Evolutionary conservation across 2,888 invertebrate genomes (phyloP).

Genomic region (Cephus pulcher): DNA sequence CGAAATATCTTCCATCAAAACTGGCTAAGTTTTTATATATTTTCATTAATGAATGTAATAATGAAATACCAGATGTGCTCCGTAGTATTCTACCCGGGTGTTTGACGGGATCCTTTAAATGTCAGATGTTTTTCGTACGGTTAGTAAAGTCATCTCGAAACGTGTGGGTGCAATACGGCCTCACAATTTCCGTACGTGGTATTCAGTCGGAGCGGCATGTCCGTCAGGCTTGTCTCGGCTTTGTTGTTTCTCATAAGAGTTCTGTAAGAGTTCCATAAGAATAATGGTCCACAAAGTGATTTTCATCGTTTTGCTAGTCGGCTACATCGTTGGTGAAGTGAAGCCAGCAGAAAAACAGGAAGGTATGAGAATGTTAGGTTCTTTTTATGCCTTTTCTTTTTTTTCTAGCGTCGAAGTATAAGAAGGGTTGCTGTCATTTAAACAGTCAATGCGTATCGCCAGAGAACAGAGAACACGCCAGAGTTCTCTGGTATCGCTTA

Average conservation of each 20-base stretch:
- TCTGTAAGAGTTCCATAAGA: background rate
- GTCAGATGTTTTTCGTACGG: background rate
- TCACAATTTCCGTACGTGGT: constrained; percentile 10
- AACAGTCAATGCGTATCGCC: background rate
- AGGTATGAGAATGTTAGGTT: background rate
- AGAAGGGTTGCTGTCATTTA: background rate
- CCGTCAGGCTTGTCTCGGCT: constrained; percentile 10
- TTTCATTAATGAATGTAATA: background rate
- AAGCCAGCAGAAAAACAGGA: background rate
- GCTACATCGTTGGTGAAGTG: background rate
- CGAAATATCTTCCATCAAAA: background rate
- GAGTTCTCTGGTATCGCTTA: background rate
- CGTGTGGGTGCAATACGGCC: constrained; percentile 1
- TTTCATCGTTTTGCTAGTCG: background rate
- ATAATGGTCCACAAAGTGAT: background rate
- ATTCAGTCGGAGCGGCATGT: constrained; percentile 23
- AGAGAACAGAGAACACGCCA: too few relatives aligned
- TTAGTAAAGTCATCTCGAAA: constrained; percentile 1
- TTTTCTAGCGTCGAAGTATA: background rate
- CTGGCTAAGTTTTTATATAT: background rate
- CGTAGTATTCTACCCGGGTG: background rate
- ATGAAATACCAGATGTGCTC: background rate
- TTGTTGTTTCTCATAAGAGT: background rate
- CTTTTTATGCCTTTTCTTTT: background rate
- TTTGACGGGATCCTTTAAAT: background rate